These are phyloP conservation scores for Homarus gammarus DNA, from an alignment of 2,888 invertebrate species.

Conservation along the genomic window DNA sequence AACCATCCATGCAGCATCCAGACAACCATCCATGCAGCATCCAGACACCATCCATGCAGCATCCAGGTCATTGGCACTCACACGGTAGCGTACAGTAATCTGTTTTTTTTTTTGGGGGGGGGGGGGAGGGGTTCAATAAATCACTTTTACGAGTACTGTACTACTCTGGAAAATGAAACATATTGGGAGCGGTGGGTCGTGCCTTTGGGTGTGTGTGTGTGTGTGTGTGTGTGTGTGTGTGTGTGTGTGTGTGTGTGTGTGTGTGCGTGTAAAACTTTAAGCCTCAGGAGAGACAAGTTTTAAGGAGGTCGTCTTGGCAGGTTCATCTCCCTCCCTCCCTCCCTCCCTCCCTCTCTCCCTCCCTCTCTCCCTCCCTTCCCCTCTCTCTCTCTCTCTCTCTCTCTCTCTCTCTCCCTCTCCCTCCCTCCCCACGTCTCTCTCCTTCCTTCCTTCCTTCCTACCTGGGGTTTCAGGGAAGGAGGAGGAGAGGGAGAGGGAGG, in stretches of 20 bases:
- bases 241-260: not conserved
- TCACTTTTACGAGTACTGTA: not conserved
- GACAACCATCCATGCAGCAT: too few species aligned
- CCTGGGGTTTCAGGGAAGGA: too few species aligned
- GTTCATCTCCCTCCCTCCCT: not conserved
- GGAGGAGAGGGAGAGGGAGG: too few species aligned
- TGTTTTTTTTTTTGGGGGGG: too few species aligned
- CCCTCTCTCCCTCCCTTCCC: constrained; percentile 12
- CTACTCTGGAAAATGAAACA: not conserved
- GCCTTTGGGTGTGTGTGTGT: not conserved
- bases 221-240: constrained; percentile 14
- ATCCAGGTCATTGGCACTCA: too few species aligned
- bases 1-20: too few species aligned
- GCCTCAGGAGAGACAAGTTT: too few species aligned
- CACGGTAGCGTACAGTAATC: not conserved
- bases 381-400: constrained; percentile 8
- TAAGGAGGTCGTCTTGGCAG: too few species aligned
- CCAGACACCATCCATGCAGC: too few species aligned
- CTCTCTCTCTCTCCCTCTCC: constrained; percentile 13
- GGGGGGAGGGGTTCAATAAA: not conserved
- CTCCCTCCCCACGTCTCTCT: constrained; percentile 10
- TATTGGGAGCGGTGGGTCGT: not conserved
- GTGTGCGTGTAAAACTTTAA: too few species aligned
- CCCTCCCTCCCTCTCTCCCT: constrained; percentile 5
- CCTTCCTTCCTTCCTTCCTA: too few species aligned